Percentiles rank a stretch among this genome's conserved stretches.
These are phyloP conservation scores for Palaemon carinicauda DNA, from an alignment of 1,140 invertebrate species.

Conservation along the genomic window DNA sequence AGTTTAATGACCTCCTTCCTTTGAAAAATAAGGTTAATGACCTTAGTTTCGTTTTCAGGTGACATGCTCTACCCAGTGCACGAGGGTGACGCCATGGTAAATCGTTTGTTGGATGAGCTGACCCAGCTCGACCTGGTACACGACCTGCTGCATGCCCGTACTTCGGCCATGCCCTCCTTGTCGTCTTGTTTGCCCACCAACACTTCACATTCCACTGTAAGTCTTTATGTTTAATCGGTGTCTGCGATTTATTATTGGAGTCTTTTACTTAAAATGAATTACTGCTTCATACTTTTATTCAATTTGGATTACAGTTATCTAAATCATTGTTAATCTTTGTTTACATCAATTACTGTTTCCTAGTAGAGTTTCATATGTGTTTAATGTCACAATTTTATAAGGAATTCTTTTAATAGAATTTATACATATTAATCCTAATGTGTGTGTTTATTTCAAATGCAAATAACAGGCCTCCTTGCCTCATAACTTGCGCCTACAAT, in stretches of 20 bases:
- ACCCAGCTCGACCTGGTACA: constrained; percentile 36
- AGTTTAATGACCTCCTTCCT: background rate
- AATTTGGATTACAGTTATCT: too few species aligned
- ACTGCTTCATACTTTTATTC: background rate
- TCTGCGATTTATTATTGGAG: background rate
- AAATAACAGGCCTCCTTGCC: too few species aligned
- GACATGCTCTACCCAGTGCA: constrained; percentile 43
- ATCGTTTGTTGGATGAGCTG: constrained; percentile 25
- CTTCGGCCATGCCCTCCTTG: background rate
- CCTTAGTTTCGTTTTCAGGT: background rate
- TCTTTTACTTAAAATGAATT: background rate
- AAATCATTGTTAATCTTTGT: too few species aligned
- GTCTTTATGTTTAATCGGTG: background rate
- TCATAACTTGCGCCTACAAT: too few species aligned
- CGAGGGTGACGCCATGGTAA: constrained; percentile 40
- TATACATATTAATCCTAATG: too few species aligned
- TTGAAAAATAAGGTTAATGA: background rate
- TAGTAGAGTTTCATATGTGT: too few species aligned
- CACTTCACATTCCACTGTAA: background rate
- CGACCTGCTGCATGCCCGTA: constrained; percentile 14
- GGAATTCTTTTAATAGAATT: too few species aligned
- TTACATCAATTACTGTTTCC: too few species aligned
- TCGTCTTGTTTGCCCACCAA: background rate
- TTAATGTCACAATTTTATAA: too few species aligned
- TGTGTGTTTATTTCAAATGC: too few species aligned